Evolutionary conservation across 92 coral and sea anemone species (phyloP).

Genomic region (Parazoanthus swiftii): DNA sequence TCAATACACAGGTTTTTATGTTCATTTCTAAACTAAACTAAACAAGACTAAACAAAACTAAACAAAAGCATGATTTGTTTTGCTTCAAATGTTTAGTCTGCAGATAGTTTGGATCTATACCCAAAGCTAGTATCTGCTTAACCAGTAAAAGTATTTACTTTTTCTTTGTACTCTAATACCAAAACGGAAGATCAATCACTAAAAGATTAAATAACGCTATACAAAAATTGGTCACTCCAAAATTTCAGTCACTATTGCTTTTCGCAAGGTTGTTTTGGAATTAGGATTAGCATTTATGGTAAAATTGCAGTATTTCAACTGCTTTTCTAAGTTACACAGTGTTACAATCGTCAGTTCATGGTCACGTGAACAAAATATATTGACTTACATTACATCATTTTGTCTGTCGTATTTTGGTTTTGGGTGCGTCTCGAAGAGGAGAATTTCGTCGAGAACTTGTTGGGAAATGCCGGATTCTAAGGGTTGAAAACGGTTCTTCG

Average conservation of each 20-base stretch:
- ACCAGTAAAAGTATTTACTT: background rate
- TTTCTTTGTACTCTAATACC: too few relatives aligned
- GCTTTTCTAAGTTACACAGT: constrained; percentile 16
- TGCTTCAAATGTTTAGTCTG: background rate
- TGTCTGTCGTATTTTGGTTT: background rate
- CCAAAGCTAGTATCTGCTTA: background rate
- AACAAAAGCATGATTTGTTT: background rate
- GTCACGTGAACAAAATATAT: constrained; percentile 29
- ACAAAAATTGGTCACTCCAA: too few relatives aligned
- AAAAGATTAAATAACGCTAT: too few relatives aligned
- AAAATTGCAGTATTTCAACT: background rate
- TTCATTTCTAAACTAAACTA: background rate
- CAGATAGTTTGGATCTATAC: background rate
- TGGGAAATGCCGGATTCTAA: constrained; percentile 4
- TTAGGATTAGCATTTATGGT: background rate
- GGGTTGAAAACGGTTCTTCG: background rate
- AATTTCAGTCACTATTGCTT: too few relatives aligned
- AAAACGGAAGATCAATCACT: too few relatives aligned
- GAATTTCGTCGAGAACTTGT: background rate
- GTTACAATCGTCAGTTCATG: background rate
- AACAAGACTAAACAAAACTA: background rate
- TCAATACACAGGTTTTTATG: background rate
- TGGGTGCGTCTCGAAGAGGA: background rate
- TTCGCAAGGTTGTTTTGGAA: too few relatives aligned
- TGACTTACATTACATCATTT: constrained; percentile 28